Evolutionary conservation across 2,113 vertebrate species (phyloP), one percentile per base, ranked within the genome.

Genomic region (Amblyornis subalaris): DNA sequence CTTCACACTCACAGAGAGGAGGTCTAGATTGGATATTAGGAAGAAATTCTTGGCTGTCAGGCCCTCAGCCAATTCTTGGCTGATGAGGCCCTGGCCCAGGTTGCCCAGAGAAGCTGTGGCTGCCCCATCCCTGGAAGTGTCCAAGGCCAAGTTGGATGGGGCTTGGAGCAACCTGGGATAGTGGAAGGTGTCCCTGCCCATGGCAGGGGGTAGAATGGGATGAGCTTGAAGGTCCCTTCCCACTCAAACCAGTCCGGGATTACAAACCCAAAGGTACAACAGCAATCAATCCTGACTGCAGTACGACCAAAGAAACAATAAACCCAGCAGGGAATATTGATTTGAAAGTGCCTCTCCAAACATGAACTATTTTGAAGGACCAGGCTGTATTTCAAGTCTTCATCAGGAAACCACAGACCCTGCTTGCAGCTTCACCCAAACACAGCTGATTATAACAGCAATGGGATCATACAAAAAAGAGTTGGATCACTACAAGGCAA

Each of bases 91-190:
- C 33, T 33, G 31, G 36, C 22, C 51, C 14, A 50, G 18, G 35
- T 0, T 85, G 31, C 25, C 53, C 53, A 75, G 44, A 51, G 72
- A 0, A 36, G 82, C 61, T 58, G 44, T 26, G 51, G 21, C 31
- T 50, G 31, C 4, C 31, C 26, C 36, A 67, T 60, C 36, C 33
- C 45, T 76, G 53, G 36, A 0, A 38, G 33, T 45, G 54, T 0
- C 54, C 83, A 33, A 69, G 22, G 72, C 45, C 62, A 44, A 45
- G 54, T 0, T 53, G 26, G 45, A 67, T 0, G 0, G 24, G 31
- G 31, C 14, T 58, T 8, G 31, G 71, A 75, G 26, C 21, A 31
- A 0, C 25, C 44, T 42, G 44, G 20, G 21, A 36, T 0, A 35
- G 21, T 33, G 71, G 44, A 22, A 85, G 4, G 3, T 26, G 51